Evolutionary conservation across 2,888 invertebrate genomes (phyloP).

Genomic region (Pandemis corylana): DNA sequence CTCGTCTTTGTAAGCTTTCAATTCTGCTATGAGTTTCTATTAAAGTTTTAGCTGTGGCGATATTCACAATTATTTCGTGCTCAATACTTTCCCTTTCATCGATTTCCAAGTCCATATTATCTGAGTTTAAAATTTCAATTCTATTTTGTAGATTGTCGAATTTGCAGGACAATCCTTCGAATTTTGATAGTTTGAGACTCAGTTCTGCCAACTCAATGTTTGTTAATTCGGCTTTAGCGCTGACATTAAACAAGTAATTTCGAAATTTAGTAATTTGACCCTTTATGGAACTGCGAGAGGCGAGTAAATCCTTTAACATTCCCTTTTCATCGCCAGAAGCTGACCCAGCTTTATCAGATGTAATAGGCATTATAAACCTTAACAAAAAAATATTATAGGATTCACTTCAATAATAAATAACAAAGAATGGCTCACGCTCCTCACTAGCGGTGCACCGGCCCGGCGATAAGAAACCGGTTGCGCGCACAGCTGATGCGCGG

Average conservation of each 20-base stretch:
- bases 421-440: no score
- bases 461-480: no score
- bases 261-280: slow-evolving; percentile 43
- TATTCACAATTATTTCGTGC: slow-evolving; percentile 30
- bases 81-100: slow-evolving; percentile 46
- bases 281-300: slow-evolving; percentile 27
- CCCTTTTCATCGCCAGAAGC: no score
- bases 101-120: slow-evolving; percentile 20
- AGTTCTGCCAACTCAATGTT: slow-evolving; percentile 32
- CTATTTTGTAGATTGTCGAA: background rate
- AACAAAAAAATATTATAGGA: no score
- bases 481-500: no score
- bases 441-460: no score
- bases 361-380: no score
- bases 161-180: slow-evolving; percentile 14
- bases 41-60: slow-evolving; percentile 43
- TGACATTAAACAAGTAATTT: slow-evolving; percentile 27
- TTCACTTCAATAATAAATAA: no score
- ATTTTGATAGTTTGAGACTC: slow-evolving; percentile 34
- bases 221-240: background rate
- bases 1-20: slow-evolving; percentile 8
- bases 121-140: slow-evolving; percentile 1
- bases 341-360: no score
- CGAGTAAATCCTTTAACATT: no score
- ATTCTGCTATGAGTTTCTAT: slow-evolving; percentile 21